Conservation (phyloP, 1,140 invertebrate genomes). For the Drosophila lowei region DNA sequence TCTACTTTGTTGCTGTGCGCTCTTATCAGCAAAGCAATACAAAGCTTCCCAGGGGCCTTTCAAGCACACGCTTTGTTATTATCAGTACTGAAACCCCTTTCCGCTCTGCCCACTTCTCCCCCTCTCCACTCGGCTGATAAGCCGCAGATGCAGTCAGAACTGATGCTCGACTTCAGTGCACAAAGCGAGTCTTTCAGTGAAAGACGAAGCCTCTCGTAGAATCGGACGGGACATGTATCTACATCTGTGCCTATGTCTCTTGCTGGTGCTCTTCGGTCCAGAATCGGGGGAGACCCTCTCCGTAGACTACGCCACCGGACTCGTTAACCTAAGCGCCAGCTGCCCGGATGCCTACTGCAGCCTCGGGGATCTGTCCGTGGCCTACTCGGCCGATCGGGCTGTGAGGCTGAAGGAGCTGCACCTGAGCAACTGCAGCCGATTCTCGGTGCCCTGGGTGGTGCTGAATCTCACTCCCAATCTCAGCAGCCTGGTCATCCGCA, state of each 20-base stretch:
- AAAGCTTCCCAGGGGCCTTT: slow-evolving; percentile 36
- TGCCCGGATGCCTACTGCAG: slow-evolving; percentile 48
- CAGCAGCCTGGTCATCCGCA: slow-evolving; percentile 43
- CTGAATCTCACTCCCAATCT: slow-evolving; percentile 53
- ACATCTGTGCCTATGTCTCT: slow-evolving; percentile 12
- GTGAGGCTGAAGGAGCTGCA: slow-evolving; percentile 43
- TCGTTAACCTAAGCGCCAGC: slow-evolving; percentile 45
- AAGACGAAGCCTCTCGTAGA: not conserved
- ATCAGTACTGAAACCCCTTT: slow-evolving; percentile 10
- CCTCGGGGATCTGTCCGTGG: slow-evolving; percentile 33
- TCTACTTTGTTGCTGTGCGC: slow-evolving; percentile 25
- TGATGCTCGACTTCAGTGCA: slow-evolving; percentile 2
- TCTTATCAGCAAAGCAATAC: not conserved
- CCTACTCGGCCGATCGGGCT: slow-evolving; percentile 4
- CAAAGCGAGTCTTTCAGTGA: slow-evolving; percentile 2
- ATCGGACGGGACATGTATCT: not conserved
- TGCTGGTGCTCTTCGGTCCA: slow-evolving; percentile 12
- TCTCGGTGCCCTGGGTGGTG: slow-evolving; percentile 32
- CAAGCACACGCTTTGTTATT: not conserved
- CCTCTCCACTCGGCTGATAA: slow-evolving; percentile 7
- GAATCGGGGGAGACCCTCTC: not conserved
- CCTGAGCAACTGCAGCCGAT: slow-evolving; percentile 42
- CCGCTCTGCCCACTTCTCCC: slow-evolving; percentile 5
- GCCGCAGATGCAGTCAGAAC: not conserved
- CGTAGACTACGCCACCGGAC: slow-evolving; percentile 11